phyloP scores from a whole-genome alignment of 2,113 vertebrate genomes.

The Desmodus rotundus region DNA sequence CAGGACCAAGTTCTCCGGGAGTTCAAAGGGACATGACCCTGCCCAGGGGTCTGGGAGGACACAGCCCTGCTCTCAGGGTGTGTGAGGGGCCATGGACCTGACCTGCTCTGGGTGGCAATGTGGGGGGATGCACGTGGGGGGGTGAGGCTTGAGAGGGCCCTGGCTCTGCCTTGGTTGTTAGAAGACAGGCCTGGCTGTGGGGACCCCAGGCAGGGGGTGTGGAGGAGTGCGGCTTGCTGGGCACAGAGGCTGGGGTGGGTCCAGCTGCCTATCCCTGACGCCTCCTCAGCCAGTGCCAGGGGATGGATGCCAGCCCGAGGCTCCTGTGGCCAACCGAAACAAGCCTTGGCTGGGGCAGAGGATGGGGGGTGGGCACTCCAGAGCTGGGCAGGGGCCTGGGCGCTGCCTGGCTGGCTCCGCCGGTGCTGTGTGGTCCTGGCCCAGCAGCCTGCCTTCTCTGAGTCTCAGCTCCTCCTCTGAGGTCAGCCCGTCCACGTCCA shows the following conservation, averaged over 20 bases:
- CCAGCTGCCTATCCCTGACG: background rate
- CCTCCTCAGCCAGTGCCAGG: background rate
- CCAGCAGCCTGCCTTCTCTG: background rate
- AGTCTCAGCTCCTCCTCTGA: background rate
- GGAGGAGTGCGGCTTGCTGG: background rate
- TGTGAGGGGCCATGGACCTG: background rate
- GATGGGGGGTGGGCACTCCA: background rate
- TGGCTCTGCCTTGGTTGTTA: background rate
- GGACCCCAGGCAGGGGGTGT: too few relatives aligned
- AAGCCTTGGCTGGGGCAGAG: background rate
- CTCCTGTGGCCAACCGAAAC: background rate
- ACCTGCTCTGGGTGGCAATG: background rate
- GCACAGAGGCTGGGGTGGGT: background rate
- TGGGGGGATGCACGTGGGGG: too few relatives aligned
- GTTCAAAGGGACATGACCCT: background rate
- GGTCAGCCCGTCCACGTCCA: background rate
- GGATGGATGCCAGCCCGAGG: background rate
- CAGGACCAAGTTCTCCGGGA: background rate
- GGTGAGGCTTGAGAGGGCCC: background rate
- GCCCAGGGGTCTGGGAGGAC: too few relatives aligned
- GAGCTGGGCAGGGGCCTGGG: background rate
- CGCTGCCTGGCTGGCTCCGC: background rate
- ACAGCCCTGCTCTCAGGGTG: background rate
- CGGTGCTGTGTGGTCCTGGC: background rate
- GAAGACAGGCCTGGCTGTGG: background rate